These are phyloP conservation scores for Apostichopus leukothele DNA, from an alignment of 53 echinoderm and acorn worm species.

Conservation along the genomic window DNA sequence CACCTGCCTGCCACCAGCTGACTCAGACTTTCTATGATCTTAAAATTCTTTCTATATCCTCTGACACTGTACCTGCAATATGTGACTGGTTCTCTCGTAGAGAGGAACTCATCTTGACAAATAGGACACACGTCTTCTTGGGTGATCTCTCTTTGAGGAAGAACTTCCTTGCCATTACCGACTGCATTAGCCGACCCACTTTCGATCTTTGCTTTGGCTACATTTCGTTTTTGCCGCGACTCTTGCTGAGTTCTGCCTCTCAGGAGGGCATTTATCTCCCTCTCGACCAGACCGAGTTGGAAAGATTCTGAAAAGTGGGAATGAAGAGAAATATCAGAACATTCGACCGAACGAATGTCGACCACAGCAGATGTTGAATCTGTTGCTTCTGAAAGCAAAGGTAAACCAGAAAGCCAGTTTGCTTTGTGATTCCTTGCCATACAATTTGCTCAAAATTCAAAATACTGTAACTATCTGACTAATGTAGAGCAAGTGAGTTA, in stretches of 20 bases:
- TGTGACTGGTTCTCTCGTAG: conserved; percentile 85
- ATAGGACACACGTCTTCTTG: conserved; percentile 96
- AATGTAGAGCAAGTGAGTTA: too few species aligned
- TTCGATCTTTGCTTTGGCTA: not conserved
- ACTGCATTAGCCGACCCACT: not conserved
- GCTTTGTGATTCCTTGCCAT: too few species aligned
- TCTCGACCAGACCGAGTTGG: conserved; percentile 88
- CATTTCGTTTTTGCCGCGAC: conserved; percentile 4
- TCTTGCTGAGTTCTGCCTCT: conserved; percentile 64
- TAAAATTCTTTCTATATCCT: not conserved
- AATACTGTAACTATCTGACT: too few species aligned
- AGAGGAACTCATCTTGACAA: conserved; percentile 94
- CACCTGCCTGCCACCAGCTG: too few species aligned
- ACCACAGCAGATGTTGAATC: too few species aligned
- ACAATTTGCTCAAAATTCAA: too few species aligned
- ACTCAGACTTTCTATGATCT: too few species aligned
- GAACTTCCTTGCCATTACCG: conserved; percentile 60
- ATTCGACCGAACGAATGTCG: too few species aligned
- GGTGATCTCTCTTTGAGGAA: conserved; percentile 84
- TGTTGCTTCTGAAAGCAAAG: too few species aligned
- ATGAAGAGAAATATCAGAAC: too few species aligned
- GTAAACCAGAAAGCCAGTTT: too few species aligned
- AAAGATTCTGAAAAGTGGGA: conserved; percentile 61
- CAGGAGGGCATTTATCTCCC: conserved; percentile 95
- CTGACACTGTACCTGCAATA: conserved; percentile 77